Percentiles rank a stretch among this genome's conserved stretches.
These are phyloP conservation scores for Phalacrocorax aristotelis DNA, from an alignment of 2,113 vertebrate genomes.

Conservation along the genomic window DNA sequence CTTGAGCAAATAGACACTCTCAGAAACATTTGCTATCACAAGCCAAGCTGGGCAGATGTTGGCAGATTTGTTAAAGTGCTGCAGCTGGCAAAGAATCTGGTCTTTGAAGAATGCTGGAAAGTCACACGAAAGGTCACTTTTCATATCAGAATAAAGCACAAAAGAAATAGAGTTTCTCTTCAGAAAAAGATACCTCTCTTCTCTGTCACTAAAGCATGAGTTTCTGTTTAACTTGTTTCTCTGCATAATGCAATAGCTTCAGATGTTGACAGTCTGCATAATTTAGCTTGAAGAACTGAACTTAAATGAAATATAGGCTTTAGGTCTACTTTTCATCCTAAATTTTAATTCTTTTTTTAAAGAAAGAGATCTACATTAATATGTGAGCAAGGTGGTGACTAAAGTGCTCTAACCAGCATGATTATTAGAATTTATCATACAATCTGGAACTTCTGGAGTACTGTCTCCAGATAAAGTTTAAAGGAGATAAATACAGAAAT, in stretches of 20 bases:
- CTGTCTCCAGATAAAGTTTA: background rate
- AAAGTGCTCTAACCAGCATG: background rate
- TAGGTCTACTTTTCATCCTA: background rate
- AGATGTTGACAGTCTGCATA: background rate
- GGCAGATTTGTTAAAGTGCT: background rate
- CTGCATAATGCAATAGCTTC: background rate
- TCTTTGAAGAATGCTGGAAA: conserved; percentile 7
- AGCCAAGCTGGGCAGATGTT: background rate
- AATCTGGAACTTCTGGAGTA: background rate
- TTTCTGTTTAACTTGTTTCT: background rate
- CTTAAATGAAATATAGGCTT: background rate
- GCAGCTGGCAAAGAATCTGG: background rate
- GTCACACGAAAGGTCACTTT: conserved; percentile 13
- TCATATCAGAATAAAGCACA: conserved; percentile 24
- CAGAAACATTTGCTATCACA: background rate
- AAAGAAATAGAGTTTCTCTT: background rate
- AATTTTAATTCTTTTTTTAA: background rate
- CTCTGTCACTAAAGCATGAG: background rate
- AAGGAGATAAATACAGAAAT: background rate
- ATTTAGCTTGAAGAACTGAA: background rate
- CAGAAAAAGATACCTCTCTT: background rate
- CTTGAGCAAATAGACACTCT: background rate
- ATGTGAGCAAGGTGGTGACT: background rate
- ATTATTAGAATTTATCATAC: background rate
- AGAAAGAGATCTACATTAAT: background rate